Base-by-base conservation (phyloP, 2,888 invertebrate species). In the Phania funesta region DNA sequence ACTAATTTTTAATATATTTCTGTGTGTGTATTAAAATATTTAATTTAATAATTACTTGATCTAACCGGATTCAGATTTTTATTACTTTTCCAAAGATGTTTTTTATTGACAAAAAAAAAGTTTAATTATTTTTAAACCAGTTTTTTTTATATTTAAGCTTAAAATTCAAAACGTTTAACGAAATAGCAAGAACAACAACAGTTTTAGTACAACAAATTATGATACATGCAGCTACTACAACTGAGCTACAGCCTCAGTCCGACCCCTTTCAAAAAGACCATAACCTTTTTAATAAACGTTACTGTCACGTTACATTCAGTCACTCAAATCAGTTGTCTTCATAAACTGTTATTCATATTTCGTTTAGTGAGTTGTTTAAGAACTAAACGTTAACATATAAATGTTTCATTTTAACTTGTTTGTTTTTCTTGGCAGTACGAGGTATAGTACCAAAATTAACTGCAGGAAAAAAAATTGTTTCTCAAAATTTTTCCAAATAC, bases 1-100 rank as follows among this genome's bases (percentile, higher is more conserved):
- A 32, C 22, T 9, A 24, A 26, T 41, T 50, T 50, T 26, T 20
- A 5, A 64, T 35, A 35, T 26, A 35, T 38, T 58, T 60, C 16
- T 9, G 48, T 22, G n/a, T 48, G 58, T 62, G 7, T 67, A 0
- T 52, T 9, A 13, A 48, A 48, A 50, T 64, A 50, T 65, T 50
- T 1, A 64, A 22, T 24, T 24, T 35, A 5, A 29, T 26, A 16
- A 32, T 48, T 35, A 64, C 32, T 52, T 54, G 24, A 35, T 29
- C 8, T n/a, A 80, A 80, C 80, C 80, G 80, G 80, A 80, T 56
- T 80, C 75, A 75, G 62, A 74, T 54, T 64, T 54, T 26, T 24
- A 56, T 38, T 38, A 70, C 8, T 26, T 32, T 29, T 29, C 1
- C 7, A 18, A 5, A 46, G 8, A 20, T 67, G 41, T 68, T 52